Evolutionary conservation across 64 coral and sea anemone genomes (phyloP).

Genomic region (Dendronephthya gigantea): DNA sequence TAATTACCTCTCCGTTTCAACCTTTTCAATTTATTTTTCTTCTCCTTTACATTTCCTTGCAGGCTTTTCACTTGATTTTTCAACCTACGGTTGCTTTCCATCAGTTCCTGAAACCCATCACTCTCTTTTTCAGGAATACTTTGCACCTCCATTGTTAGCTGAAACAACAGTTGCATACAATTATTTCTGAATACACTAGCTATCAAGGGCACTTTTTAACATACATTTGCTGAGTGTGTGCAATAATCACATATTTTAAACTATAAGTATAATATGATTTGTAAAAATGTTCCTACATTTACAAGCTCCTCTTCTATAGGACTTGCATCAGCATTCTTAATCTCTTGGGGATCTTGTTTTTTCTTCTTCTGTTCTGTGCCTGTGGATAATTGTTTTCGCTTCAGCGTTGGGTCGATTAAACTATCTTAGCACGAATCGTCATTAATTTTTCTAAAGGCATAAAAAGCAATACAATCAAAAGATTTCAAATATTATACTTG

Average conservation of each 20-base stretch:
- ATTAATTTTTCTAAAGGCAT: background rate
- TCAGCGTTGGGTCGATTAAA: background rate
- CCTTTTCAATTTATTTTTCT: background rate
- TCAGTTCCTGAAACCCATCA: background rate
- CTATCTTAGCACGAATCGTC: background rate
- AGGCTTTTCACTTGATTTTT: slow-evolving; percentile 2
- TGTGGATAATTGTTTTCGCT: background rate
- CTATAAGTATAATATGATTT: no score
- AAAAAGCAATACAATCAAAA: background rate
- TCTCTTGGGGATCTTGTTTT: background rate
- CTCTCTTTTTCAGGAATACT: background rate
- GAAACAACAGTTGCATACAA: slow-evolving; percentile 5
- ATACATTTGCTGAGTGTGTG: no score
- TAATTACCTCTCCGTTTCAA: slow-evolving; percentile 16
- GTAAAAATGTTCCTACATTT: background rate
- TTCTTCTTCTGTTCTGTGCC: background rate
- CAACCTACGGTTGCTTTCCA: slow-evolving; percentile 1
- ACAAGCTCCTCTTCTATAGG: slow-evolving; percentile 14
- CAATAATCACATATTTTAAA: no score
- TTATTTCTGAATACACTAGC: background rate
- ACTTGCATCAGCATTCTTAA: slow-evolving; percentile 15
- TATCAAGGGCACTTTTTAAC: background rate
- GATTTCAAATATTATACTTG: background rate
- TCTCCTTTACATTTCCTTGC: slow-evolving; percentile 11
- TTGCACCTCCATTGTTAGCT: background rate